Conservation (phyloP, 2,888 invertebrate species). For the Sphaerophoria rueppellii region DNA sequence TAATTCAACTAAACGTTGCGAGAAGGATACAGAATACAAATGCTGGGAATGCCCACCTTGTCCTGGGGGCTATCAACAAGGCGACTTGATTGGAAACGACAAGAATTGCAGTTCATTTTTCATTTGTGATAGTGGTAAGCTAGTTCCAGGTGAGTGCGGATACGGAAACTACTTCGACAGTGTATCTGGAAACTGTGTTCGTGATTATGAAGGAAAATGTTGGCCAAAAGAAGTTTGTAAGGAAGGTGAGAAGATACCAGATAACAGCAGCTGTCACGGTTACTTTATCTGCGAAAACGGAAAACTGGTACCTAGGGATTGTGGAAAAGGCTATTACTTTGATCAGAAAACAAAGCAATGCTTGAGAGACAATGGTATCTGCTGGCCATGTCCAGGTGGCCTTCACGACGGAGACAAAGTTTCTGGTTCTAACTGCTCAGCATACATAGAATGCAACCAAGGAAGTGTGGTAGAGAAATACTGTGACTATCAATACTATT, state of each 20-base stretch:
- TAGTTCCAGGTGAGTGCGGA: conserved; percentile 72
- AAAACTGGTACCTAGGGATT: conserved; percentile 18
- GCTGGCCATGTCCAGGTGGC: too few species aligned
- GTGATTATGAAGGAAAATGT: conserved; percentile 41
- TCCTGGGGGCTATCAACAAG: conserved; percentile 17
- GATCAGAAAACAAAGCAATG: neutral
- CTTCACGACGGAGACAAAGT: too few species aligned
- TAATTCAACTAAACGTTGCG: neutral
- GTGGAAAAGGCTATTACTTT: neutral
- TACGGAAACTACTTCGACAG: conserved; percentile 74
- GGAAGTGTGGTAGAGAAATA: too few species aligned
- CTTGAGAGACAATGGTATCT: neutral
- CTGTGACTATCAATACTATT: too few species aligned
- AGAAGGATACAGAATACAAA: conserved; percentile 34
- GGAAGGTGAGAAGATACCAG: neutral
- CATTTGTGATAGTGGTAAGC: conserved; percentile 72
- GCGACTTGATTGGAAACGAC: conserved; percentile 31
- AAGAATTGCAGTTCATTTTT: conserved; percentile 74
- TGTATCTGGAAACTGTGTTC: conserved; percentile 20
- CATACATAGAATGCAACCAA: too few species aligned
- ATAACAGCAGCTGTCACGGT: conserved; percentile 35
- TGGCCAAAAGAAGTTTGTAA: conserved; percentile 29
- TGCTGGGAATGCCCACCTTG: neutral
- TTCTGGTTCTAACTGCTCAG: too few species aligned
- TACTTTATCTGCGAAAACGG: conserved; percentile 47